Evolutionary conservation across 2,113 vertebrate species (phyloP).

Genomic region (Phyllostomus discolor): DNA sequence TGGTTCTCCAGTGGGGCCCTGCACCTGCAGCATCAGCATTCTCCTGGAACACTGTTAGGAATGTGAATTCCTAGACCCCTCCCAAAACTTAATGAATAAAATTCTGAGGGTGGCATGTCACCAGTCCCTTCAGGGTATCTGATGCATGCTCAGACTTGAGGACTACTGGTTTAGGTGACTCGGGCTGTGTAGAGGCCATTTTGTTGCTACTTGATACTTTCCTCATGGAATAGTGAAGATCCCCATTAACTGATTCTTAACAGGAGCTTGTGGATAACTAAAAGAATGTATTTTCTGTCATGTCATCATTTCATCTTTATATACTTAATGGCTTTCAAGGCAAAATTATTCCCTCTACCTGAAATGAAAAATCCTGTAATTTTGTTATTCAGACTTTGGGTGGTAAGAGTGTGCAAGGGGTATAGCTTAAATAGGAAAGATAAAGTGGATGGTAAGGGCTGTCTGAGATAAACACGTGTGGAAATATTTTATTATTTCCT

Average conservation of each 20-base stretch:
- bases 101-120: background rate
- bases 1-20: background rate
- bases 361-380: background rate
- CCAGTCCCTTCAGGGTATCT: background rate
- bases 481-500: background rate
- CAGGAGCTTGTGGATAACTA: background rate
- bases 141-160: background rate
- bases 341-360: background rate
- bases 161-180: background rate
- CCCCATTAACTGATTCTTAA: background rate
- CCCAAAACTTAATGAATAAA: background rate
- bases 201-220: background rate
- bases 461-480: background rate
- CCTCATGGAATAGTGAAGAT: background rate
- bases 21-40: background rate
- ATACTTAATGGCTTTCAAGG: background rate
- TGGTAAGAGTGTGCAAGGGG: background rate
- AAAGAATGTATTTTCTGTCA: background rate
- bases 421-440: background rate
- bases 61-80: background rate
- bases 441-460: background rate
- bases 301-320: slow-evolving; percentile 27
- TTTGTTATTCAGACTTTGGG: background rate
- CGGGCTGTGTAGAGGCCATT: background rate
- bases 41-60: background rate